Evolutionary conservation across 2,888 invertebrate species (phyloP).

Genomic region (Phasia obesa): DNA sequence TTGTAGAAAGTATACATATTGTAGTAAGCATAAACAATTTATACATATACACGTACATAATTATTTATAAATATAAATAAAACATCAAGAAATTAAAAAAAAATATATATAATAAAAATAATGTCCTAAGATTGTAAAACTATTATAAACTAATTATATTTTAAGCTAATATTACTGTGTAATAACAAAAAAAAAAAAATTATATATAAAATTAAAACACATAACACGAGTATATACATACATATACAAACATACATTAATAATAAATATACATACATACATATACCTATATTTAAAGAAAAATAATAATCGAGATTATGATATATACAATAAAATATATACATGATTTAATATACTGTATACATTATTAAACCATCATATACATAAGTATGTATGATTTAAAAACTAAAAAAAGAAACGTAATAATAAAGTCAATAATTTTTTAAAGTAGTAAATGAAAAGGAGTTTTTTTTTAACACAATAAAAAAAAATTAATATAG

Average conservation of each 20-base stretch:
- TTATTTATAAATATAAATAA: slow-evolving; percentile 37
- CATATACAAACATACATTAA: slow-evolving; percentile 51
- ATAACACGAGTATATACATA: slow-evolving; percentile 43
- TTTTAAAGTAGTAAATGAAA: slow-evolving; percentile 80
- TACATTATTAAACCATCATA: slow-evolving; percentile 69
- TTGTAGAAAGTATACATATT: slow-evolving; percentile 64
- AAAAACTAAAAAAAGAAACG: slow-evolving; percentile 73
- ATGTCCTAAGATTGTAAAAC: slow-evolving; percentile 68
- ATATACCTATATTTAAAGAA: slow-evolving; percentile 46
- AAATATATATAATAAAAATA: slow-evolving; percentile 51
- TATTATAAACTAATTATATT: slow-evolving; percentile 55
- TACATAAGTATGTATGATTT: slow-evolving; percentile 70
- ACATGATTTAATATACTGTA: slow-evolving; percentile 65
- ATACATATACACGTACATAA: slow-evolving; percentile 52
- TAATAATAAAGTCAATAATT: slow-evolving; percentile 79
- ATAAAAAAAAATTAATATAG: no score
- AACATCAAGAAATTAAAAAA: slow-evolving; percentile 7
- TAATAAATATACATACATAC: slow-evolving; percentile 39
- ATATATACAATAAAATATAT: slow-evolving; percentile 59
- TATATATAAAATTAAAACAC: slow-evolving; percentile 58
- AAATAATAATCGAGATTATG: slow-evolving; percentile 55
- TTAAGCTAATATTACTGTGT: slow-evolving; percentile 68
- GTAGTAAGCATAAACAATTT: slow-evolving; percentile 50
- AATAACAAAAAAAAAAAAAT: slow-evolving; percentile 67
- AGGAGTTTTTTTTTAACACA: slow-evolving; percentile 9